Evolutionary conservation across 2,797 vertebrate species (phyloP).

Genomic region (Fistularia commersonii): DNA sequence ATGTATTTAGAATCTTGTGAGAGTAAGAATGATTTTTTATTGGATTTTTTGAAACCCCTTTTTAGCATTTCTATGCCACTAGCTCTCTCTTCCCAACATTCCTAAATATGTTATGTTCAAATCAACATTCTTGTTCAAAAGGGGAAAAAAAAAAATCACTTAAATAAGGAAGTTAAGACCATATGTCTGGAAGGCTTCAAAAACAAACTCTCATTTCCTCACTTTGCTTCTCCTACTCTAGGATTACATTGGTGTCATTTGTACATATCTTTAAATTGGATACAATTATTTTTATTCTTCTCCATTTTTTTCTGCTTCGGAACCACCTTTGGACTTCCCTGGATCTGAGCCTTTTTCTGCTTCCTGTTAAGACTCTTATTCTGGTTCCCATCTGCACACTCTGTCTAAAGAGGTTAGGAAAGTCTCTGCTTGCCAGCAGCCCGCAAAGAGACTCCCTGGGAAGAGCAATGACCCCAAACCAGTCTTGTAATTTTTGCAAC

Average conservation of each 20-base stretch:
- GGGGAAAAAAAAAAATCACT: slow-evolving; percentile 10
- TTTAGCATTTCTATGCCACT: not conserved
- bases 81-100: not conserved
- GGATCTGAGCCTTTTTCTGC: slow-evolving; percentile 32
- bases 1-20: no score
- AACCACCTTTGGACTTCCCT: slow-evolving; percentile 27
- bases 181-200: slow-evolving; percentile 13
- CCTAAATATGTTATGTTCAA: not conserved
- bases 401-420: slow-evolving; percentile 44
- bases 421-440: slow-evolving; percentile 33
- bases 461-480: slow-evolving; percentile 30
- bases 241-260: slow-evolving; percentile 1
- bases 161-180: slow-evolving; percentile 10
- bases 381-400: slow-evolving; percentile 42
- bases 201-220: slow-evolving; percentile 14
- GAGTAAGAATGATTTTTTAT: no score
- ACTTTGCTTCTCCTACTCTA: slow-evolving; percentile 4
- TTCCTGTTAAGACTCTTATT: slow-evolving; percentile 51
- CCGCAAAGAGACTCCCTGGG: slow-evolving; percentile 26
- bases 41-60: no score
- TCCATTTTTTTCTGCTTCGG: slow-evolving; percentile 13
- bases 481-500: slow-evolving; percentile 19
- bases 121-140: slow-evolving; percentile 22
- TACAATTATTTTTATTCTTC: slow-evolving; percentile 12
- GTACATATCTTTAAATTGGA: slow-evolving; percentile 7